Conservation (phyloP, 1,140 invertebrate species). For the Proctacanthus coquilletti region DNA sequence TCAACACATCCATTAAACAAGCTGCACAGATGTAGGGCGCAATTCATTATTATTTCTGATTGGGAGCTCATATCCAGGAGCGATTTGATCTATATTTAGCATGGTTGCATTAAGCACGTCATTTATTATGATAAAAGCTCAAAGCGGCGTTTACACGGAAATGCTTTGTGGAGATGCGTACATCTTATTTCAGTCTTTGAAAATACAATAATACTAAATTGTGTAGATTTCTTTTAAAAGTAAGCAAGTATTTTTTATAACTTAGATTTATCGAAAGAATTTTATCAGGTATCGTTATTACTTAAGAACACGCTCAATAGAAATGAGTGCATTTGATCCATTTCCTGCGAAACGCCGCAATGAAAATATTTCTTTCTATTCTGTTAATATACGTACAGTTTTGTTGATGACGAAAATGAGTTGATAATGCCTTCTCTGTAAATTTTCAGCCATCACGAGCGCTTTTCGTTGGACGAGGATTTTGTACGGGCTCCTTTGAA, state of each 20-base stretch:
- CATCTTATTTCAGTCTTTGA: too few relatives aligned
- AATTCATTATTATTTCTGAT: conserved; percentile 6
- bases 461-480: conserved; percentile 24
- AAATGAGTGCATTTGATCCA: neutral
- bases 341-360: neutral
- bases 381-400: conserved; percentile 12
- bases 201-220: too few relatives aligned
- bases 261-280: neutral
- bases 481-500: conserved; percentile 28
- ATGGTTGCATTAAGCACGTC: too few relatives aligned
- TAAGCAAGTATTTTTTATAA: neutral
- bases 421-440: conserved; percentile 24
- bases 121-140: too few relatives aligned
- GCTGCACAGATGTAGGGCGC: conserved; percentile 1
- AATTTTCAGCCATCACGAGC: conserved; percentile 18
- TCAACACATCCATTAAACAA: conserved; percentile 2
- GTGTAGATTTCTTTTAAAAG: too few relatives aligned
- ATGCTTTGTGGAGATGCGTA: too few relatives aligned
- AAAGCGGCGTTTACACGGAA: too few relatives aligned
- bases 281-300: too few relatives aligned
- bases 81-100: conserved; percentile 14
- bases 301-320: too few relatives aligned
- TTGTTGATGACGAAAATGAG: conserved; percentile 25
- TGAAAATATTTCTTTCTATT: conserved; percentile 1
- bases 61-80: conserved; percentile 22